Base-by-base conservation (phyloP, 23 tunicate species). In the Trididemnum miniatum region DNA sequence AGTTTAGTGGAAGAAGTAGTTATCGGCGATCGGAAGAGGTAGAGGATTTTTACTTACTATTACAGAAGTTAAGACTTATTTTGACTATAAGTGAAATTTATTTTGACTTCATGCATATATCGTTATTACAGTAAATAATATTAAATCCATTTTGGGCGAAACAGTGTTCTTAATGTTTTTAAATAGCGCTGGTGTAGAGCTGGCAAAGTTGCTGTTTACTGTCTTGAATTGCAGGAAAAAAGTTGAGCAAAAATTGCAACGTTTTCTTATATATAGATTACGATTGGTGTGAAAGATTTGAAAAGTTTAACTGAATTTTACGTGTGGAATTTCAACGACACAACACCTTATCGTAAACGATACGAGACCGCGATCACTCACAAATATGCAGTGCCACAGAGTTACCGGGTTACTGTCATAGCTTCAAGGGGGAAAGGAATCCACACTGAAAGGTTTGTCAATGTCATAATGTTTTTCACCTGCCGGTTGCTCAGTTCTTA, bases 281-380 rank as follows among this genome's bases (percentile, higher is more conserved):
- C 15, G 40, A 35, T 80, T 1, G 33, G 15, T 24, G 71, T 54
- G 7, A 78, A 22, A 4, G 73, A 65, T 20, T 34, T 20, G 20
- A 15, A 12, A 25, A 33, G 77, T 28, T 2, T 79, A 1, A 35
- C 31, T 25, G 84, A 60, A n/a, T 26, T 66, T 5, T 86, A 65
- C 79, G 35, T 79, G 31, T 86, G 90, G 90, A 50, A 86, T 51
- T 86, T 79, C 35, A 86, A 86, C 78, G 90, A 86, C 12, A 36
- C 80, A 5, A 9, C 75, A 30, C 38, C 38, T 37, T 31, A 31
- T 4, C 66, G 24, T 36, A 3, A 9, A 1, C 66, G 38, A 12
- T 4, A 67, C n/a, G 75, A 9, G 38, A 33, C 22, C n/a, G 5
- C 20, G 12, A 33, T 77, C 29, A 79, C 3, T 15, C 90, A 86